Percentiles rank a stretch among this genome's conserved stretches.
These are phyloP conservation scores for Trichogramma evanescens DNA, from an alignment of 2,888 invertebrate species.

Conservation along the genomic window DNA sequence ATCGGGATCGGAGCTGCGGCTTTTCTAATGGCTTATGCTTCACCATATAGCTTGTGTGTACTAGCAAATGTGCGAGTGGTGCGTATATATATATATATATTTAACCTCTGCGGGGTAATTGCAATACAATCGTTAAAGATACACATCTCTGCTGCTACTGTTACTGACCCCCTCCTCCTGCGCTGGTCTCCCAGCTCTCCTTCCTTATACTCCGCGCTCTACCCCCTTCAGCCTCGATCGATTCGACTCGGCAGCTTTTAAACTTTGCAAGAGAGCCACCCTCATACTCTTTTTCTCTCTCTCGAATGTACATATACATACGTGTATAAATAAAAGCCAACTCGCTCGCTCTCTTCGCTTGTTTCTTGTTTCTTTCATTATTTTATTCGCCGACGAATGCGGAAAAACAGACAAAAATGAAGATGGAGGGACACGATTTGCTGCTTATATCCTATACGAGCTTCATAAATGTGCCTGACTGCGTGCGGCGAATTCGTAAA, in stretches of 20 bases:
- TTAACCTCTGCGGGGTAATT: constrained; percentile 38
- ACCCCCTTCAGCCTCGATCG: too few relatives aligned
- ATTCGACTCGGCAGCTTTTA: constrained; percentile 22
- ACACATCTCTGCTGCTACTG: constrained; percentile 30
- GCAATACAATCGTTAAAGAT: constrained; percentile 41
- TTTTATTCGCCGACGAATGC: not conserved
- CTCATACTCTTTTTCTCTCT: constrained; percentile 5
- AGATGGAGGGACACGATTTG: constrained; percentile 9
- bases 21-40: too few relatives aligned
- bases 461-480: not conserved
- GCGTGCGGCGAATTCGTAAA: constrained; percentile 31
- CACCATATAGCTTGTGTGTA: too few relatives aligned
- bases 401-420: not conserved
- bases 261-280: constrained; percentile 25
- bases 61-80: too few relatives aligned
- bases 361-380: constrained; percentile 3
- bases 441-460: too few relatives aligned
- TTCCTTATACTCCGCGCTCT: too few relatives aligned
- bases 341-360: constrained; percentile 7
- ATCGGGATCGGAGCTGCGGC: too few relatives aligned
- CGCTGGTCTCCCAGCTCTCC: too few relatives aligned
- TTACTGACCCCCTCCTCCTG: constrained; percentile 1
- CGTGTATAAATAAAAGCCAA: constrained; percentile 4
- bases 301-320: not conserved
- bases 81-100: constrained; percentile 31